Conservation (phyloP, 2,797 vertebrate species). For the Forpus xanthops region DNA sequence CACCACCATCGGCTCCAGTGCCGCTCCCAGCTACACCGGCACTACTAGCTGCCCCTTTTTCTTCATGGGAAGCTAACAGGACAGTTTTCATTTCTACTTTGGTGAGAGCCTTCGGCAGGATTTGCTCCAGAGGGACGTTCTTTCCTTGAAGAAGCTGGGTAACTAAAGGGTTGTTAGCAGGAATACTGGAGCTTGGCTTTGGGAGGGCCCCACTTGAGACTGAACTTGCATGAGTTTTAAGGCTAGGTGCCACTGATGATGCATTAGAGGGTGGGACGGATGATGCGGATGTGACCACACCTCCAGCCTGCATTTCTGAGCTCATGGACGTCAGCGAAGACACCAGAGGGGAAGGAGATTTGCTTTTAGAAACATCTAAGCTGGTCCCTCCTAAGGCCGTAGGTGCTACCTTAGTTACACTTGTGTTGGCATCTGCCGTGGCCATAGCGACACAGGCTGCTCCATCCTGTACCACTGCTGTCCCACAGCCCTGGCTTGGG, state of each 20-base stretch:
- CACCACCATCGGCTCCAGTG: neutral
- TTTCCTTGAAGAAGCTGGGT: conserved; percentile 93
- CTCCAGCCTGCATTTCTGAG: conserved; percentile 2
- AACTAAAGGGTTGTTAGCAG: conserved; percentile 94
- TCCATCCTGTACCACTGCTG: neutral
- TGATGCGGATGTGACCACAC: neutral
- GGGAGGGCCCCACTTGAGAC: conserved; percentile 46
- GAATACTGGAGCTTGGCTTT: conserved; percentile 82
- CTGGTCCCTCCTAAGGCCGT: neutral
- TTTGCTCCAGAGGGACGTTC: conserved; percentile 91
- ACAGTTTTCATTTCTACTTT: conserved; percentile 77
- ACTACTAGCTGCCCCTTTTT: neutral
- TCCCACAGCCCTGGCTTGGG: neutral
- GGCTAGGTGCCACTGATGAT: conserved; percentile 28
- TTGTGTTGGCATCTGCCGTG: neutral
- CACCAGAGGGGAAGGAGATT: neutral
- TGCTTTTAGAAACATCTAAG: neutral
- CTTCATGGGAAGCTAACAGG: conserved; percentile 43
- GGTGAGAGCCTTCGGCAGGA: conserved; percentile 88
- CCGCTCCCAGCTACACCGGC: neutral
- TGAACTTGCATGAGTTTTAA: conserved; percentile 59
- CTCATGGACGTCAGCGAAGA: neutral
- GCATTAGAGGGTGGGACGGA: neutral
- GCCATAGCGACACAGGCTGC: neutral
- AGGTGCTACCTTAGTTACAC: neutral